Evolutionary conservation across 2,888 invertebrate genomes (phyloP).

Genomic region (Oxyteleia sp.): DNA sequence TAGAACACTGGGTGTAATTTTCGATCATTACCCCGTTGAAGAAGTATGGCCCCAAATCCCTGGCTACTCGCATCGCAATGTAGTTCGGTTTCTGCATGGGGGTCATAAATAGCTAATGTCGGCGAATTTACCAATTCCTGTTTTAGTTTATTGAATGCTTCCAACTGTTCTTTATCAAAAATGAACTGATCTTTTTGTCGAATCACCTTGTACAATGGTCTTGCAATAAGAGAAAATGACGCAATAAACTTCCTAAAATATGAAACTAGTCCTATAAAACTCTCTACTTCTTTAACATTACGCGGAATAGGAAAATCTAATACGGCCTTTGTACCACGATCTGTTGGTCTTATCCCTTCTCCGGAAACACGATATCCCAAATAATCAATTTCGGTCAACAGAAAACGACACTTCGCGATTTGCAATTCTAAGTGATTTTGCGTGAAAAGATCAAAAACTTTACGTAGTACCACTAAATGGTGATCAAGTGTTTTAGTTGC

Average conservation of each 20-base stretch:
- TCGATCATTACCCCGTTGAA: constrained; percentile 13
- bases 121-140: constrained; percentile 7
- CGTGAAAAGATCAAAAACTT: constrained; percentile 19
- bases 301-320: constrained; percentile 79
- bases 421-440: constrained; percentile 76
- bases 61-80: constrained; percentile 18
- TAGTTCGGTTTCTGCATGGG: constrained; percentile 21
- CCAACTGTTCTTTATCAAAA: not conserved
- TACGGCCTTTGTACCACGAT: constrained; percentile 77
- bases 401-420: constrained; percentile 79
- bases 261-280: constrained; percentile 23
- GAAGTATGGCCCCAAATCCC: constrained; percentile 23
- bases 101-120: constrained; percentile 10
- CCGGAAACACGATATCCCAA: constrained; percentile 79
- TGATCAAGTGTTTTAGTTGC: too few relatives aligned
- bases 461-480: too few relatives aligned
- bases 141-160: constrained; percentile 10
- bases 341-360: constrained; percentile 78
- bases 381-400: constrained; percentile 77
- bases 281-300: constrained; percentile 18
- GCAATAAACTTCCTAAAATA: constrained; percentile 38
- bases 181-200: constrained; percentile 8
- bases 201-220: constrained; percentile 11
- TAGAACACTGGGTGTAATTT: constrained; percentile 27
- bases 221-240: constrained; percentile 32